Conservation (phyloP, 2,797 vertebrate species). For the Heliangelus exortis region DNA sequence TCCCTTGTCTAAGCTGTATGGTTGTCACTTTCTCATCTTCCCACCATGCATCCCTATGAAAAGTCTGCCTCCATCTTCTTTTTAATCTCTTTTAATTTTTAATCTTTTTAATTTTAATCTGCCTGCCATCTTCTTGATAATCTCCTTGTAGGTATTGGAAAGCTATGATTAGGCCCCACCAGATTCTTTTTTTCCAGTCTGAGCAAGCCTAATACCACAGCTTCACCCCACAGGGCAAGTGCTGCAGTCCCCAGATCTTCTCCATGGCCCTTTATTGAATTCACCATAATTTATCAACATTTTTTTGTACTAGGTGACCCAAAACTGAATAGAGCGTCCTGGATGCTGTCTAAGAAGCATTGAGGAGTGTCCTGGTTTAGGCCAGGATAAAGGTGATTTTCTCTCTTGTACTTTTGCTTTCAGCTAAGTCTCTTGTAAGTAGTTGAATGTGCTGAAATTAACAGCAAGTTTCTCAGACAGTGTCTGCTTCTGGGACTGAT, state of each 20-base stretch:
- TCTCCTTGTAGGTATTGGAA: neutral
- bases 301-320: neutral
- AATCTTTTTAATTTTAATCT: no score
- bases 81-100: no score
- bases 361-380: no score
- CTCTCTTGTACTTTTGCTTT: no score
- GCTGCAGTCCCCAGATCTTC: neutral
- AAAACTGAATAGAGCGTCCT: neutral
- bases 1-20: neutral
- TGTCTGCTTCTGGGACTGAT: no score
- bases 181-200: neutral
- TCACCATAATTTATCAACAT: neutral
- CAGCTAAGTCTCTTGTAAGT: no score
- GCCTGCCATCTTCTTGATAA: neutral
- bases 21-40: neutral
- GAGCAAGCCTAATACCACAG: neutral
- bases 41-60: fast-evolving
- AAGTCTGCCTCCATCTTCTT: neutral
- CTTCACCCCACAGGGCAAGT: neutral
- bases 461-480: no score
- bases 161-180: neutral
- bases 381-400: no score
- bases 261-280: neutral
- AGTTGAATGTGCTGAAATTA: no score
- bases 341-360: neutral